Percentiles rank a stretch among this genome's conserved stretches.
Conservation (phyloP, 2,113 vertebrate genomes). For the Colistium nudipinnis region DNA sequence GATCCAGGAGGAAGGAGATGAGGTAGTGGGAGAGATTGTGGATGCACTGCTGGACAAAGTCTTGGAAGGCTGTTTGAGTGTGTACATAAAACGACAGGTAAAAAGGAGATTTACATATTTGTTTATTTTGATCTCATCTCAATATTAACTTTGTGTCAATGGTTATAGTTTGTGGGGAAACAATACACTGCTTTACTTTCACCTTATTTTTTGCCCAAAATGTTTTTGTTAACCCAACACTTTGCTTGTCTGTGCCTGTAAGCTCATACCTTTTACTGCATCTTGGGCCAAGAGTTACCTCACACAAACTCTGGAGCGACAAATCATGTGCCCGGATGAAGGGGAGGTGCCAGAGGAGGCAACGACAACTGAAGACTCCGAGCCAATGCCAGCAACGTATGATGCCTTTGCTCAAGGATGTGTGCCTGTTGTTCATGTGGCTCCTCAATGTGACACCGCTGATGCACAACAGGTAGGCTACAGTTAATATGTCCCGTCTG, state of each 20-base stretch:
- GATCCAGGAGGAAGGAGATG: slow-evolving; percentile 75
- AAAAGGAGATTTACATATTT: neutral
- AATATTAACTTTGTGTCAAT: neutral
- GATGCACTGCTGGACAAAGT: slow-evolving; percentile 74
- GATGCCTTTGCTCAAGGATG: slow-evolving; percentile 84
- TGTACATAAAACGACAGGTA: slow-evolving; percentile 80
- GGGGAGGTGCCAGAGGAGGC: slow-evolving; percentile 68
- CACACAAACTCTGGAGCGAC: slow-evolving; percentile 73
- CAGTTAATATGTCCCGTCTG: neutral
- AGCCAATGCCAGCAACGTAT: slow-evolving; percentile 62
- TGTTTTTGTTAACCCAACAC: slow-evolving; percentile 1
- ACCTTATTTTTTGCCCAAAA: neutral
- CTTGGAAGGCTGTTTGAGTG: slow-evolving; percentile 69
- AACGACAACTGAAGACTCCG: slow-evolving; percentile 78
- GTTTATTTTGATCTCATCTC: neutral
- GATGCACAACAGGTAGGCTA: slow-evolving; percentile 40
- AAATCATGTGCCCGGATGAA: slow-evolving; percentile 79
- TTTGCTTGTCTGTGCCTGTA: slow-evolving; percentile 23
- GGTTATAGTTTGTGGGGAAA: too few relatives aligned
- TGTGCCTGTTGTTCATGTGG: slow-evolving; percentile 35
- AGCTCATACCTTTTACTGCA: slow-evolving; percentile 82
- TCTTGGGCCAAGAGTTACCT: slow-evolving; percentile 78
- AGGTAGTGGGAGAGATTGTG: slow-evolving; percentile 74
- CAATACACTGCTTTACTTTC: neutral
- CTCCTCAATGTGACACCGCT: neutral